A percentile compares a stretch with the other conserved stretches of the same genome.
Evolutionary conservation across 2,888 invertebrate genomes (phyloP).

Genomic region (Drosophila tripunctata): DNA sequence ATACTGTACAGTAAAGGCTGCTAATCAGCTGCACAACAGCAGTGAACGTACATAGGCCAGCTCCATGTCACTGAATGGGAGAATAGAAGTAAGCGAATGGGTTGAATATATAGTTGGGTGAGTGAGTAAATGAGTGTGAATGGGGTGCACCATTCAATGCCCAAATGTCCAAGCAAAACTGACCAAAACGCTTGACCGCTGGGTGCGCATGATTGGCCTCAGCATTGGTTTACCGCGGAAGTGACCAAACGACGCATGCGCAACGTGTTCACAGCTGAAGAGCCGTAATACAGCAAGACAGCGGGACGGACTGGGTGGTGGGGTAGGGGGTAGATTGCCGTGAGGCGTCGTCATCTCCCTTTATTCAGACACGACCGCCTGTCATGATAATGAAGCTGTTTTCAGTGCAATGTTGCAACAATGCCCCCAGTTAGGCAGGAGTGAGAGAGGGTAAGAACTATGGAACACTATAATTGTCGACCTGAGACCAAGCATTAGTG

Average conservation of each 20-base stretch:
- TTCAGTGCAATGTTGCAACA: conserved; percentile 33
- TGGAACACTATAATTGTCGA: conserved; percentile 56
- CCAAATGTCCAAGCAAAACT: conserved; percentile 14
- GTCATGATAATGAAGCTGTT: conserved; percentile 69
- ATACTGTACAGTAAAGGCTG: conserved; percentile 12
- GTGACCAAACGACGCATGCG: conserved; percentile 69
- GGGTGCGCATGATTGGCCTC: conserved; percentile 66
- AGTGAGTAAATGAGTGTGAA: not conserved
- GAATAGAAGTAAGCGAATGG: too few species aligned
- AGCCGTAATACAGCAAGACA: not conserved
- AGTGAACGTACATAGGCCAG: conserved; percentile 36
- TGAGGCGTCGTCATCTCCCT: conserved; percentile 18
- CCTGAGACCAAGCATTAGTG: conserved; percentile 72
- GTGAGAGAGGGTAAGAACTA: conserved; percentile 1
- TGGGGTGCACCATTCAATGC: not conserved
- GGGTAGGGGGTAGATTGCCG: not conserved
- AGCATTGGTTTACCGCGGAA: conserved; percentile 63
- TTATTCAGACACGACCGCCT: conserved; percentile 69
- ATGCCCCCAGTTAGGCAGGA: conserved; percentile 42
- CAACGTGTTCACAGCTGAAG: conserved; percentile 45
- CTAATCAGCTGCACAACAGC: conserved; percentile 49
- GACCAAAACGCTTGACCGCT: conserved; percentile 64
- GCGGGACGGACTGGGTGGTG: not conserved
- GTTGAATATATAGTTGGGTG: not conserved
- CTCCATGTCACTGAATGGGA: conserved; percentile 34